A percentile compares a stretch with the other conserved stretches of the same genome.
Evolutionary conservation across 2,888 invertebrate species (phyloP).

Genomic region (Scaeva pyrastri): DNA sequence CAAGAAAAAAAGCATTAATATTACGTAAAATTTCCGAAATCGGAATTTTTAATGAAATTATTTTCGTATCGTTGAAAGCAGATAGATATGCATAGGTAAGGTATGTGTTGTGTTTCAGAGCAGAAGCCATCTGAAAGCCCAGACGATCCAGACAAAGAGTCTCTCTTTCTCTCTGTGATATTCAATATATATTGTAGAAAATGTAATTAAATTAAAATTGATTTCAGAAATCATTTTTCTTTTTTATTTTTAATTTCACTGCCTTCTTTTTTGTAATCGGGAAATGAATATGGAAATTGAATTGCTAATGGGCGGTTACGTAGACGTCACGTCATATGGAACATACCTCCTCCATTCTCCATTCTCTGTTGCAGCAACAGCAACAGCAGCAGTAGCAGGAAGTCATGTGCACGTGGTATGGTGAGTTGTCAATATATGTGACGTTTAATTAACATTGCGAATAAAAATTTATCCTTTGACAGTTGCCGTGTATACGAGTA

Average conservation of each 20-base stretch:
- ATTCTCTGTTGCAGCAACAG: no score
- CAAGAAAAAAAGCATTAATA: neutral
- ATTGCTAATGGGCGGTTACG: constrained; percentile 58
- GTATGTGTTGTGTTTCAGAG: neutral
- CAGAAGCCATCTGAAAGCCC: constrained; percentile 18
- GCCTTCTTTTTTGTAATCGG: constrained; percentile 6
- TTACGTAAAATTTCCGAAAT: constrained; percentile 41
- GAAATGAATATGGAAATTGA: constrained; percentile 69
- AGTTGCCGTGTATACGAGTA: constrained; percentile 21
- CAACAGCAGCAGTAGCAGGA: neutral
- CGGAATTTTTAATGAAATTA: constrained; percentile 66
- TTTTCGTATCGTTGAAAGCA: constrained; percentile 34
- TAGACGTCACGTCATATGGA: constrained; percentile 52
- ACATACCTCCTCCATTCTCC: constrained; percentile 15
- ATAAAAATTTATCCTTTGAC: constrained; percentile 60
- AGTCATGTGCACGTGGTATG: constrained; percentile 24
- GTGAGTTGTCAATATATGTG: constrained; percentile 33
- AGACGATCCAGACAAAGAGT: constrained; percentile 11
- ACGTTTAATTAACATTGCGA: constrained; percentile 68
- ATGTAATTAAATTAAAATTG: constrained; percentile 73
- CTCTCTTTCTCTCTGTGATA: constrained; percentile 24
- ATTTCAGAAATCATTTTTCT: constrained; percentile 40
- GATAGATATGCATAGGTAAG: neutral
- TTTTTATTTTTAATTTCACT: neutral
- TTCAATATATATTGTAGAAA: constrained; percentile 53